Evolutionary conservation across 2,888 invertebrate species (phyloP).

Genomic region (Oeneis ivallda): DNA sequence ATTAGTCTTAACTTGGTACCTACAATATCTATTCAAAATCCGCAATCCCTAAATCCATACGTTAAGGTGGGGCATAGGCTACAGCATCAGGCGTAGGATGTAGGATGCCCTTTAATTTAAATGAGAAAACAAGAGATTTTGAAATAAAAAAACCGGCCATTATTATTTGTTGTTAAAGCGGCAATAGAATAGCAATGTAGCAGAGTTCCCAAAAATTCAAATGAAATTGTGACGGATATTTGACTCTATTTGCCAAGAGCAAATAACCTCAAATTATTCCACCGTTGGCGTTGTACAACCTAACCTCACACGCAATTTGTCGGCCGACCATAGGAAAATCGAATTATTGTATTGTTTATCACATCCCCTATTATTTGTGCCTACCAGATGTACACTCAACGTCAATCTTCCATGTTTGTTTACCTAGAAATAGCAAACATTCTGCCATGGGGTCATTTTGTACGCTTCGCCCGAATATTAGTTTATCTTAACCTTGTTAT

Average conservation of each 20-base stretch:
- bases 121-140: no score
- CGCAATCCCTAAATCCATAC: no score
- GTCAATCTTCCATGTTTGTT: slow-evolving; percentile 79
- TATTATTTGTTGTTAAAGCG: no score
- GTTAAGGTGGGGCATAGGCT: no score
- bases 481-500: slow-evolving; percentile 70
- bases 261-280: slow-evolving; percentile 32
- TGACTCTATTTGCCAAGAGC: slow-evolving; percentile 41
- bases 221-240: slow-evolving; percentile 9
- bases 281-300: slow-evolving; percentile 34
- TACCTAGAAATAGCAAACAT: slow-evolving; percentile 79
- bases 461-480: slow-evolving; percentile 65
- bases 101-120: no score
- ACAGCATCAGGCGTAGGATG: no score
- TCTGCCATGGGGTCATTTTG: slow-evolving; percentile 69
- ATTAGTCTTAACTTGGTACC: no score
- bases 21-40: no score
- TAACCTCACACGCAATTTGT: slow-evolving; percentile 67
- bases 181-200: no score
- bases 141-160: no score
- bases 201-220: neutral
- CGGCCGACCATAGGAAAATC: slow-evolving; percentile 64
- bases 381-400: slow-evolving; percentile 78
- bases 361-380: slow-evolving; percentile 75
- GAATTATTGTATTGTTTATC: slow-evolving; percentile 75